Percentiles rank a stretch among this genome's conserved stretches.
Conservation (phyloP, 2,797 vertebrate species). For the Cossypha niveicapilla region DNA sequence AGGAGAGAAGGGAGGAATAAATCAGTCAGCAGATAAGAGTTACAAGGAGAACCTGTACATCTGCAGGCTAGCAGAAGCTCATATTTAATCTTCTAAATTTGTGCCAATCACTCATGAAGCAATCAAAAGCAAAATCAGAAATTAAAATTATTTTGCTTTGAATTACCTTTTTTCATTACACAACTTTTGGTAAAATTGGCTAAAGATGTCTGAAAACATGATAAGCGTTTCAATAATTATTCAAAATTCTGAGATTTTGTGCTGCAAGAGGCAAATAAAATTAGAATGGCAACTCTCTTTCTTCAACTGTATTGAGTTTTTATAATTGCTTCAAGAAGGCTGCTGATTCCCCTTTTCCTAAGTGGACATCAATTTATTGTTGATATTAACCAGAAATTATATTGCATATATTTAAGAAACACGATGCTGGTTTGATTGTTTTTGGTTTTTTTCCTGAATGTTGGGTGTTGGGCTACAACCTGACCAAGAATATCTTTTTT, state of each 20-base stretch:
- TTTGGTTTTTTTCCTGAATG: not conserved
- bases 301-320: not conserved
- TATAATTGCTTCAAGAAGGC: not conserved
- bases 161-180: not conserved
- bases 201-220: not conserved
- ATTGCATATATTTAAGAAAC: not conserved
- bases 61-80: not conserved
- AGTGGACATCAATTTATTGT: not conserved
- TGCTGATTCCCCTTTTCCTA: not conserved
- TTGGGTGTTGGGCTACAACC: not conserved
- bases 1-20: not conserved
- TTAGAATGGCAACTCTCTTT: not conserved
- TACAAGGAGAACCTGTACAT: not conserved
- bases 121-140: not conserved
- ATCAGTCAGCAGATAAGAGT: not conserved
- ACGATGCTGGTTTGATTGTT: not conserved
- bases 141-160: not conserved
- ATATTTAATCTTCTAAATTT: not conserved
- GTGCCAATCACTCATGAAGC: not conserved
- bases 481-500: not conserved
- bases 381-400: not conserved
- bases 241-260: not conserved
- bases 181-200: not conserved
- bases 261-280: not conserved
- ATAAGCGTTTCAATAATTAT: not conserved